Conservation (phyloP, 2,113 vertebrate genomes). For the Pterocles gutturalis region DNA sequence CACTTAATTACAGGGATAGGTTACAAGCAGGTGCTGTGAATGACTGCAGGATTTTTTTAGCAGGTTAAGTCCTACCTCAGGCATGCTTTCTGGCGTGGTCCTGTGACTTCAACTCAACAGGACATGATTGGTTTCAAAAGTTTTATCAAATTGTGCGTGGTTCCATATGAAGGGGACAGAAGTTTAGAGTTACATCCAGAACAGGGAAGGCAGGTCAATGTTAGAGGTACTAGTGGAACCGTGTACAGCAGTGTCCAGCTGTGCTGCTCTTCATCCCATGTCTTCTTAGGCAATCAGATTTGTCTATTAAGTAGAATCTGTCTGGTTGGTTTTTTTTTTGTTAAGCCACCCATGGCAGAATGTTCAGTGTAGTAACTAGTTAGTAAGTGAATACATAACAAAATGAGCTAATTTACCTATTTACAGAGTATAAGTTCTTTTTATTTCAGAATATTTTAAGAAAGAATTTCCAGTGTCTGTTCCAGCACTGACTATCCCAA, state of each 20-base stretch:
- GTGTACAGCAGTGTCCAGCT: background rate
- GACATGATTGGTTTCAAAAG: background rate
- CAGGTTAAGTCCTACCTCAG: background rate
- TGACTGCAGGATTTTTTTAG: background rate
- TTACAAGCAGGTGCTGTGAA: background rate
- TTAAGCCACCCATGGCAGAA: background rate
- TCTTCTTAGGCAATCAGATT: background rate
- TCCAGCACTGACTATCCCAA: background rate
- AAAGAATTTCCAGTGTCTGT: background rate
- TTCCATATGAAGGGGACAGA: background rate
- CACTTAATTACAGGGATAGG: background rate
- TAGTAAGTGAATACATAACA: background rate
- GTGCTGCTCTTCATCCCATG: background rate
- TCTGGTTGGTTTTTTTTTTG: background rate
- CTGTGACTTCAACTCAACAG: background rate
- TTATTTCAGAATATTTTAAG: background rate
- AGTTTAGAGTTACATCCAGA: background rate
- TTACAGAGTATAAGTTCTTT: background rate
- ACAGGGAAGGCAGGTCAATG: background rate
- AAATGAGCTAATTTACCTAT: background rate
- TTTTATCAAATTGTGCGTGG: background rate
- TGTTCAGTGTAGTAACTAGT: background rate
- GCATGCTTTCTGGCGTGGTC: background rate
- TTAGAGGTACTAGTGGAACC: background rate
- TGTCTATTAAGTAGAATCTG: background rate